Base-by-base conservation (phyloP, 2,888 invertebrate species). In the Heliconius ismenius region DNA sequence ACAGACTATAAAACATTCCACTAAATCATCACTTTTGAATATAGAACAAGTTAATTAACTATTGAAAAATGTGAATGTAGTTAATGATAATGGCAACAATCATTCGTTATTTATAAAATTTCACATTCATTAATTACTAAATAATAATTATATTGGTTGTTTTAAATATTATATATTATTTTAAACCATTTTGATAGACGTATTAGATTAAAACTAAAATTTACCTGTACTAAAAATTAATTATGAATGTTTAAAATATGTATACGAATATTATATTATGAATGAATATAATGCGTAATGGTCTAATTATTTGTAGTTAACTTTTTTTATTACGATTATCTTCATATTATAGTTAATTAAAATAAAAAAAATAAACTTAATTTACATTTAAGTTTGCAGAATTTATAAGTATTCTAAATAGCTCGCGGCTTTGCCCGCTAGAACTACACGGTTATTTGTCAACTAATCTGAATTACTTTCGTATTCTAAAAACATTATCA, bases 1-100 rank as follows among this genome's bases (percentile, higher is more conserved):
- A 39, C 67, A 39, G 36, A 76, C 26, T 18, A 15, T 1, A 72
- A 64, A 72, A 63, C 24, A 69, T 62, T 28, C 24, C 58, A 58
- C 28, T 58, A n/a, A 39, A 32, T 54, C n/a, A 11, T 69, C 26
- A 36, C n/a, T 32, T 24, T 24, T n/a, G 4, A 36, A 39, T 24
- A 13, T 24, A 39, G 9, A 65, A 26, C 65, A 36, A 11, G 24
- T 24, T 67, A 67, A 24, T 15, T 32, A 9, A 67, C 9, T 67
- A 7, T 15, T 39, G 11, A 67, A 67, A 24, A 39, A 67, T 67
- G 13, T 39, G 39, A n/a, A 67, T 1, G 15, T 15, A 24, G 15
- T 39, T 39, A 6, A 24, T 67, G 21, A 13, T 36, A 67, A 39
- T 67, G 67, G 24, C 24, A 9, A 67, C 39, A 67, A n/a, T 39